Percentiles rank a stretch among this genome's conserved stretches.
Evolutionary conservation across 2,113 vertebrate species (phyloP).

Genomic region (Syngnathus scovelli): DNA sequence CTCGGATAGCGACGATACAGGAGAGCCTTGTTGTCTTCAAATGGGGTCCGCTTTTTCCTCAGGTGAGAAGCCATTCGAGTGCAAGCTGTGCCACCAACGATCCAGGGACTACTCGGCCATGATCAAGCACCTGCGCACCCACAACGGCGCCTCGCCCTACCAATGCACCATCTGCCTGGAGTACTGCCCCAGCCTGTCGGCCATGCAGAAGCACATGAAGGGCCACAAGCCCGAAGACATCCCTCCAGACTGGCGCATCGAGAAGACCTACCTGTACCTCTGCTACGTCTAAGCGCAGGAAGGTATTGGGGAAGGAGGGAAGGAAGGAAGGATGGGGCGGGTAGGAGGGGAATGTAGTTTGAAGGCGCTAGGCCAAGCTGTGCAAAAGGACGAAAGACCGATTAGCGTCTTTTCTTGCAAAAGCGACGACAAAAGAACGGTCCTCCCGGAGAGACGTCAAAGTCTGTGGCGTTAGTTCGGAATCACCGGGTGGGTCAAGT

Average conservation of each 20-base stretch:
- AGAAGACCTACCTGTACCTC: slow-evolving; percentile 99
- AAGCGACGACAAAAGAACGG: background rate
- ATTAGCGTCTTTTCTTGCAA: slow-evolving; percentile 45
- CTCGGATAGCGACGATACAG: too few relatives aligned
- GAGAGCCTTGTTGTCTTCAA: too few relatives aligned
- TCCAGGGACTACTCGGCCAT: slow-evolving; percentile 99
- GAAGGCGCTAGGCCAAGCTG: slow-evolving; percentile 12
- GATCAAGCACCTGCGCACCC: slow-evolving; percentile 98
- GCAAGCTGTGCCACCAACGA: slow-evolving; percentile 98
- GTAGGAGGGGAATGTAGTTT: slow-evolving; percentile 43
- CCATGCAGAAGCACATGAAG: slow-evolving; percentile 99
- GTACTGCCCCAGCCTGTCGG: slow-evolving; percentile 97
- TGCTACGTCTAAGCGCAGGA: slow-evolving; percentile 81
- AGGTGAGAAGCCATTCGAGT: slow-evolving; percentile 99
- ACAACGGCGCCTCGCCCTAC: slow-evolving; percentile 97
- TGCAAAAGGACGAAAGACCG: slow-evolving; percentile 26
- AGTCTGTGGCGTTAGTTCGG: slow-evolving; percentile 58
- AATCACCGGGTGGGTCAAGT: slow-evolving; percentile 66
- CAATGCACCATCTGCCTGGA: slow-evolving; percentile 99
- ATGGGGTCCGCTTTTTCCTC: slow-evolving; percentile 15
- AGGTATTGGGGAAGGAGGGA: slow-evolving; percentile 8
- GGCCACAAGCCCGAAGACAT: slow-evolving; percentile 96
- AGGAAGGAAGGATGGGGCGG: slow-evolving; percentile 3
- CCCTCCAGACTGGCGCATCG: slow-evolving; percentile 98
- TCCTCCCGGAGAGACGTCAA: slow-evolving; percentile 10